Conservation (phyloP, 2,888 invertebrate species). For the Anthoptus insignis region DNA sequence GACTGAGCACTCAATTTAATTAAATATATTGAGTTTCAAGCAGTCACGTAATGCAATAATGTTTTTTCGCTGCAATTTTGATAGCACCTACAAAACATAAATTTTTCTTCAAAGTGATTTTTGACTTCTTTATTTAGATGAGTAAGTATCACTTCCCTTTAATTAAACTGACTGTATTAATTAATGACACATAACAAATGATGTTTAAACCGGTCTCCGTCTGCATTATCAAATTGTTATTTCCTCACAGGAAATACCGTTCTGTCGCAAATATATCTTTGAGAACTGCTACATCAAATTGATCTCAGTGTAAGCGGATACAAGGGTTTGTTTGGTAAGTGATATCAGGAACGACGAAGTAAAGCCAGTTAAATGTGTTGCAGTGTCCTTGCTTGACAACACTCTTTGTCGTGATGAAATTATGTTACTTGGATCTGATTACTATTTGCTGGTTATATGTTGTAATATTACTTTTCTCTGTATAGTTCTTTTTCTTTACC, state of each 20-base stretch:
- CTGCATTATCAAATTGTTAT: neutral
- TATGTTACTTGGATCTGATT: too few species aligned
- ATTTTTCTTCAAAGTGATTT: constrained; percentile 18
- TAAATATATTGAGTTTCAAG: constrained; percentile 27
- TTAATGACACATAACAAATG: constrained; percentile 1
- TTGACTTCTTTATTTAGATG: constrained; percentile 22
- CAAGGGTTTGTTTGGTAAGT: too few species aligned
- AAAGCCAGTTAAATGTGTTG: too few species aligned
- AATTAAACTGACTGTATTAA: neutral
- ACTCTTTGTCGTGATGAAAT: too few species aligned
- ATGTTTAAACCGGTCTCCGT: constrained; percentile 8
- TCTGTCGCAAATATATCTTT: neutral
- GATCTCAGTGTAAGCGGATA: too few species aligned
- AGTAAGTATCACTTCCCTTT: neutral
- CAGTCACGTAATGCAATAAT: constrained; percentile 22
- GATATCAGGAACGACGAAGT: too few species aligned
- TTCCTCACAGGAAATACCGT: constrained; percentile 5
- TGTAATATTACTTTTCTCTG: too few species aligned
- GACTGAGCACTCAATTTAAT: constrained; percentile 29
- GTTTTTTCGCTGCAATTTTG: constrained; percentile 23
- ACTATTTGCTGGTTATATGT: too few species aligned
- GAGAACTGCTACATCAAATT: too few species aligned
- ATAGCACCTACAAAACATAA: neutral
- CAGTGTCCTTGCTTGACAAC: too few species aligned
- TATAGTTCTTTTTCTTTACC: too few species aligned